phyloP scores from a whole-genome alignment of 2,888 invertebrate genomes.

The Mythimna loreyi region DNA sequence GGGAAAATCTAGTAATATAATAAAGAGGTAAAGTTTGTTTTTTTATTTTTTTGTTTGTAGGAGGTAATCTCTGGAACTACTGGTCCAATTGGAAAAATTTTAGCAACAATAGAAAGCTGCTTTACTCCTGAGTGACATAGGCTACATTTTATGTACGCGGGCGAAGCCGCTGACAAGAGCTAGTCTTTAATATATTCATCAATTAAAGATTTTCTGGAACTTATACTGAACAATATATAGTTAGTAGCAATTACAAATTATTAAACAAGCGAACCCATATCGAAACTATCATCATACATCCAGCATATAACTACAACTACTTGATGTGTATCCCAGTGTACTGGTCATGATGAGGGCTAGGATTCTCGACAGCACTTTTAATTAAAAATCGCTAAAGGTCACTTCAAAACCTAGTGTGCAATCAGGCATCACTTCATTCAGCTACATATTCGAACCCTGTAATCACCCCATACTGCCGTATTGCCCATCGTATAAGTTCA shows the following conservation, averaged over 20 bases:
- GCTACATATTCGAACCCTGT: slow-evolving; percentile 8
- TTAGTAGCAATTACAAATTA: too few species aligned
- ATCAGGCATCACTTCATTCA: slow-evolving; percentile 25
- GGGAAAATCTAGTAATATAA: too few species aligned
- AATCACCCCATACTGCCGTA: background rate
- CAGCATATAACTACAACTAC: background rate
- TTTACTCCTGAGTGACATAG: too few species aligned
- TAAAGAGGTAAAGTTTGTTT: too few species aligned
- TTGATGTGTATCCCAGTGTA: background rate
- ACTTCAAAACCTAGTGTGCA: slow-evolving; percentile 13
- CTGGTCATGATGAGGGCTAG: background rate
- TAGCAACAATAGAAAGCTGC: too few species aligned
- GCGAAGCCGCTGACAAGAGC: too few species aligned
- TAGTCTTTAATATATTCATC: too few species aligned
- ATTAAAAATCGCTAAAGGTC: slow-evolving; percentile 15
- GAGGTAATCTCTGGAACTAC: too few species aligned
- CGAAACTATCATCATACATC: background rate
- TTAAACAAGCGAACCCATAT: background rate
- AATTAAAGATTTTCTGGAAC: background rate
- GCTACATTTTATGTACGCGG: too few species aligned
- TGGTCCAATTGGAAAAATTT: too few species aligned
- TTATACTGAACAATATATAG: too few species aligned
- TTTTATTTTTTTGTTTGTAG: too few species aligned
- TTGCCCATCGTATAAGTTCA: background rate
- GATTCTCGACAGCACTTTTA: slow-evolving; percentile 5